Base-by-base conservation (phyloP, 2,113 vertebrate genomes). In the Camarhynchus parvulus region DNA sequence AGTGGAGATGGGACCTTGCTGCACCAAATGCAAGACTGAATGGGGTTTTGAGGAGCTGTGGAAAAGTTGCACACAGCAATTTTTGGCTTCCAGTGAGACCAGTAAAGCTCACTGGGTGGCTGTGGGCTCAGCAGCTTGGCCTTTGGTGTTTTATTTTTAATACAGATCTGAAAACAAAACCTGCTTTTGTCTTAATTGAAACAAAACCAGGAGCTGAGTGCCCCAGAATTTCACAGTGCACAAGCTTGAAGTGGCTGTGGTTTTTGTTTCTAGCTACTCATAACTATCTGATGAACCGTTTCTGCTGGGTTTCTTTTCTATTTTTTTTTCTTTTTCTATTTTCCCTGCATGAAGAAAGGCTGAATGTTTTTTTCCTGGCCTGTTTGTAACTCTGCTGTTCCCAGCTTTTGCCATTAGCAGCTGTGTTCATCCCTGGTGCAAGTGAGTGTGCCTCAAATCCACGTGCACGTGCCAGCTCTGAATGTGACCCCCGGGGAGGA, bases 141-240 rank as follows among this genome's bases (percentile, higher is more conserved):
- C 69, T 90, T 73, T 30, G 27, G 6, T 74, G 18, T 49, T 76
- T 22, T 73, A 47, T n/a, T 64, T 75, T 64, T 84, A 42, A 63
- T 55, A 66, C 10, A 79, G 23, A 68, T 74, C 58, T 75, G 66
- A 63, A 94, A 80, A 84, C 5, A 87, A 63, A 24, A 8, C 31
- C 47, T 46, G 8, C 49, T 91, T 96, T 95, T 93, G 86, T 93
- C 64, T 91, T 56, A 69, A 76, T 21, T 82, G 81, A 94, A 95
- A 87, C 84, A 85, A 89, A 92, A 89, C 1, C 62, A 87, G 69
- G 89, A 91, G 92, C 46, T 61, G 77, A 79, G 67, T 33, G 89
- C 87, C 77, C 77, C 87, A 87, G 89, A 73, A 69, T 44, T 72
- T 75, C n/a, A 11, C 53, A 15, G 76, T 25, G 37, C 56, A 28